Conservation (phyloP, 1,140 invertebrate species). For the Leguminivora glycinivorella region DNA sequence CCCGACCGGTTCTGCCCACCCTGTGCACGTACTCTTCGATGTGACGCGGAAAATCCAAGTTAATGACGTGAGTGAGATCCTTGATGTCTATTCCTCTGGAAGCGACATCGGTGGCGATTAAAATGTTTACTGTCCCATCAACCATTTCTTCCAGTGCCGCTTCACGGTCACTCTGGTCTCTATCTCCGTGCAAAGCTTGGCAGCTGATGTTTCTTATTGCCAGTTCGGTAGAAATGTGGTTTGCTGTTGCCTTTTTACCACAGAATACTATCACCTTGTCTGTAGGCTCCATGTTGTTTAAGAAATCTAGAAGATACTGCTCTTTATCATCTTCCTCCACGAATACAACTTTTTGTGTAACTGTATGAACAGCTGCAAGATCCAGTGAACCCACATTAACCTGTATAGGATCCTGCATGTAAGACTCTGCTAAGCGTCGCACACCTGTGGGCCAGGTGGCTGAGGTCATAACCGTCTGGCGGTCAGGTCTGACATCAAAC, state of each 20-base stretch:
- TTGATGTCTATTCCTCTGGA: slow-evolving; percentile 95
- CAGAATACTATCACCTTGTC: slow-evolving; percentile 95
- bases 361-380: slow-evolving; percentile 90
- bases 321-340: slow-evolving; percentile 84
- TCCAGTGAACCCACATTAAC: slow-evolving; percentile 94
- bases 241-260: slow-evolving; percentile 89
- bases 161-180: slow-evolving; percentile 92
- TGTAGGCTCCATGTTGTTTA: slow-evolving; percentile 81
- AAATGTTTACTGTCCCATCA: slow-evolving; percentile 85
- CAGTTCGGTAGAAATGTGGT: slow-evolving; percentile 90
- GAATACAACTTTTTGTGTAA: slow-evolving; percentile 87
- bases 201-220: slow-evolving; percentile 83
- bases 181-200: slow-evolving; percentile 93
- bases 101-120: slow-evolving; percentile 97
- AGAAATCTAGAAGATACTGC: slow-evolving; percentile 78
- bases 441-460: slow-evolving; percentile 95
- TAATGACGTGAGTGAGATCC: slow-evolving; percentile 91
- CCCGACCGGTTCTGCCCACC: slow-evolving; percentile 93
- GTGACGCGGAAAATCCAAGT: slow-evolving; percentile 94
- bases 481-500: slow-evolving; percentile 87
- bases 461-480: slow-evolving; percentile 92
- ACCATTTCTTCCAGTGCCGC: slow-evolving; percentile 91
- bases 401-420: slow-evolving; percentile 93
- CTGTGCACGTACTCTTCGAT: slow-evolving; percentile 95
- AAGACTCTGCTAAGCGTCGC: slow-evolving; percentile 88